Percentiles rank a stretch among this genome's conserved stretches.
Conservation (phyloP, 2,797 vertebrate species). For the Urosaurus nigricauda region DNA sequence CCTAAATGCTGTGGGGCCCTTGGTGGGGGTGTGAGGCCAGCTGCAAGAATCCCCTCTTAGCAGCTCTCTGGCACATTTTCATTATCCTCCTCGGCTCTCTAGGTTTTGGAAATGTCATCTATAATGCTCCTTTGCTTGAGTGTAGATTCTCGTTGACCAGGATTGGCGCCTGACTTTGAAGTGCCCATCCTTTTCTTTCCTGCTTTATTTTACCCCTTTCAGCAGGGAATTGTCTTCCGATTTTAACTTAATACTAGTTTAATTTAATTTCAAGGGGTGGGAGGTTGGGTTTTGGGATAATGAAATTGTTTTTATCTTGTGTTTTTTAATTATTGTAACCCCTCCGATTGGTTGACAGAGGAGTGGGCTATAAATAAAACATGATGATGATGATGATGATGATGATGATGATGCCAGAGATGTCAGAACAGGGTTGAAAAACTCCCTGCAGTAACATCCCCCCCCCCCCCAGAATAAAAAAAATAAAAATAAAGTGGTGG, state of each 20-base stretch:
- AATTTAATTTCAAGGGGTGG: no score
- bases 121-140: neutral
- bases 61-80: neutral
- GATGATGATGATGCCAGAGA: neutral
- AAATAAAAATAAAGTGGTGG: neutral
- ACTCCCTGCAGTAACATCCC: no score
- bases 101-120: neutral
- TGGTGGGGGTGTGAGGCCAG: conserved; percentile 1
- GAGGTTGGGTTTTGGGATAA: no score
- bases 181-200: neutral
- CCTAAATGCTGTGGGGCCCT: neutral
- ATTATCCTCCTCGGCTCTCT: neutral
- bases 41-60: neutral
- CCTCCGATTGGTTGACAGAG: no score
- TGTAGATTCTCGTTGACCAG: neutral
- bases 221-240: no score
- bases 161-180: neutral
- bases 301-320: no score
- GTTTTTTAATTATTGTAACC: no score
- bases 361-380: no score
- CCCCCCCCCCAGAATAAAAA: neutral
- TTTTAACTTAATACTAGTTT: no score
- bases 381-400: no score
- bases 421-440: neutral
- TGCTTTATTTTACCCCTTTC: neutral